A percentile compares a stretch with the other conserved stretches of the same genome.
phyloP scores from a whole-genome alignment of 2,888 invertebrate species.

The Plagodis dolabraria region DNA sequence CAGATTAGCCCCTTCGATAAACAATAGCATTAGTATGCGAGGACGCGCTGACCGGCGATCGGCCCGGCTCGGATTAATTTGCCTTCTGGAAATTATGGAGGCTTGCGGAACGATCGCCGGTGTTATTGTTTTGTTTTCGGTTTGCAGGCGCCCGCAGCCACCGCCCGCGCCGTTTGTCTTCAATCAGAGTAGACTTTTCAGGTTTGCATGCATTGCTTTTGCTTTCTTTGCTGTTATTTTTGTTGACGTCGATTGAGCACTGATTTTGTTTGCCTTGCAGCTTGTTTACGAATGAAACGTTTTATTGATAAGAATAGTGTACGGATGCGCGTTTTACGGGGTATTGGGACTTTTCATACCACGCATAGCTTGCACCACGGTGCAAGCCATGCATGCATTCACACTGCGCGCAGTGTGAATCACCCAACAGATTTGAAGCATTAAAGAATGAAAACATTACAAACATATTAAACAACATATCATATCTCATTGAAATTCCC shows the following conservation, averaged over 20 bases:
- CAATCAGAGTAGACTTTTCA: constrained; percentile 36
- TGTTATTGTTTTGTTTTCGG: constrained; percentile 73
- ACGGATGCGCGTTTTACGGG: too few relatives aligned
- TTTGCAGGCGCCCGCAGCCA: constrained; percentile 38
- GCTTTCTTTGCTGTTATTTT: constrained; percentile 4
- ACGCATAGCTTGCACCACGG: too few relatives aligned
- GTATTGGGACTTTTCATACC: too few relatives aligned
- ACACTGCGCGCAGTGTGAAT: too few relatives aligned
- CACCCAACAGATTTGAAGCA: too few relatives aligned
- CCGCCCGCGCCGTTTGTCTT: constrained; percentile 52
- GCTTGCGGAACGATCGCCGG: constrained; percentile 66
- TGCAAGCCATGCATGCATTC: too few relatives aligned
- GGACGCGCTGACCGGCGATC: constrained; percentile 82
- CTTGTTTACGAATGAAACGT: not conserved
- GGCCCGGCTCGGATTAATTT: constrained; percentile 82
- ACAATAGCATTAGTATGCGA: constrained; percentile 85
- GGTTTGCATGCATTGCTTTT: constrained; percentile 29
- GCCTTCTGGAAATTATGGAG: constrained; percentile 80
- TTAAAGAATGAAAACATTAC: too few relatives aligned
- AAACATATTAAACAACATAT: too few relatives aligned
- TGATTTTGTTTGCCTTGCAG: not conserved
- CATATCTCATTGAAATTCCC: too few relatives aligned
- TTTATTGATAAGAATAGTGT: too few relatives aligned
- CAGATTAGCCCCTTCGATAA: constrained; percentile 85
- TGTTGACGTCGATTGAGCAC: not conserved